Evolutionary conservation across 2,797 vertebrate species (phyloP), one percentile per base, ranked within the genome.

Genomic region (Crossoptilon crossoptilon): DNA sequence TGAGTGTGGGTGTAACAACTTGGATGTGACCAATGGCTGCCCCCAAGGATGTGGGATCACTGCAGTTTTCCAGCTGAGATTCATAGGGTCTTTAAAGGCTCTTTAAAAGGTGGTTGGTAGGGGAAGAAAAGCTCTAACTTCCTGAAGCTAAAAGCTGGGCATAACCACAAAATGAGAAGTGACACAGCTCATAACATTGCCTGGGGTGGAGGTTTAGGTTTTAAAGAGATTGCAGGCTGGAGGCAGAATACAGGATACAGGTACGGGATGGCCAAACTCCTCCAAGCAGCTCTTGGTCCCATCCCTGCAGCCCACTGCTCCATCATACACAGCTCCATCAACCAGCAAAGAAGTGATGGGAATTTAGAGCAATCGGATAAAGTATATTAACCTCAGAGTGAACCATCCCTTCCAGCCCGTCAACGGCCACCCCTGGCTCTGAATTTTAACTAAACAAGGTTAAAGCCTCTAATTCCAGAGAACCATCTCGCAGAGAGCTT

Each of bases 321-420:
- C 9, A 16, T 12, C n/a, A 29, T 0, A 0, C 62, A 59, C 27
- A 16, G 0, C 10, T 16, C 37, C 68, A 24, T 22, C 71, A 55
- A 58, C n/a, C 0, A 0, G 27, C 2, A 0, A 35, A 87, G 55
- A 16, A 23, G 7, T 5, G 0, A 16, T 9, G 6, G 84, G 87
- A 84, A 67, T 59, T 35, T 6, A 7, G 64, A 87, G 72, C 14
- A 58, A 39, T 26, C 29, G 68, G 44, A 64, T 56, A 4, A 92
- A 88, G 53, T 22, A 44, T 92, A 79, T 91, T 93, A 87, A 95
- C 75, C 91, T 62, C 3, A 0, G 72, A 41, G n/a, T 41, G 72
- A 90, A 59, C 68, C 59, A 6, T 13, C 53, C 84, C 56, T 60
- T 8, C 33, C 74, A 35, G 43, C 13, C 74, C 71, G 49, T 68